Evolutionary conservation across 30 jellyfish, hydroid and myxozoan genomes (phyloP).

Genomic region (Chrysaora quinquecirrha): DNA sequence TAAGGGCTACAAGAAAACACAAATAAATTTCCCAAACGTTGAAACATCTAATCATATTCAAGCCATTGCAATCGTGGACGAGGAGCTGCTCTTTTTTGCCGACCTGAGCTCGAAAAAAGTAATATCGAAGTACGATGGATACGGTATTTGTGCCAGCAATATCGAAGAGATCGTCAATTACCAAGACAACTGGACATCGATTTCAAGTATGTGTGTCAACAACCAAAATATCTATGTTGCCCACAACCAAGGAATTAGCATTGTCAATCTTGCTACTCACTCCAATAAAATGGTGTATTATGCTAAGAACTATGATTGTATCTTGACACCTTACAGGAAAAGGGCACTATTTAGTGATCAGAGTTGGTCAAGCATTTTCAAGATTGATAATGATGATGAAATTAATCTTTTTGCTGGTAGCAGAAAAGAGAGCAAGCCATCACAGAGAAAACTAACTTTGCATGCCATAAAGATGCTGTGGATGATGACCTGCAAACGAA

Average conservation of each 20-base stretch:
- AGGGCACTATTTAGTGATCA: constrained; percentile 42
- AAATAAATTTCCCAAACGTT: constrained; percentile 6
- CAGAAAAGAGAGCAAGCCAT: constrained; percentile 29
- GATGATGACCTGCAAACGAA: constrained; percentile 32
- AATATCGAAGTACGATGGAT: constrained; percentile 13
- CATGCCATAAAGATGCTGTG: constrained; percentile 39
- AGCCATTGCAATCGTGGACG: constrained; percentile 20
- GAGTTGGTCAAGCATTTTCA: constrained; percentile 45
- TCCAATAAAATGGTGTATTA: constrained; percentile 8
- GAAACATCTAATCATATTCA: constrained; percentile 7
- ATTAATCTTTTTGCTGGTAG: constrained; percentile 11
- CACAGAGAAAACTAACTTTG: constrained; percentile 23
- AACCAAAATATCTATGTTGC: constrained; percentile 13
- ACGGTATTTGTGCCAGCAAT: constrained; percentile 14
- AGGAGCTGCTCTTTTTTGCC: constrained; percentile 15
- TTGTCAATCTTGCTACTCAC: constrained; percentile 23
- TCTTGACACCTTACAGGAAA: constrained; percentile 5
- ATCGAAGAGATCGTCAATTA: constrained; percentile 12
- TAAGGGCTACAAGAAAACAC: constrained; percentile 29
- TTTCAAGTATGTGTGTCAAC: constrained; percentile 29
- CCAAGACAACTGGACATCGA: constrained; percentile 23
- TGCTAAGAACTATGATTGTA: constrained; percentile 16
- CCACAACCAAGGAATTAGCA: constrained; percentile 22
- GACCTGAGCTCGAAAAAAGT: constrained; percentile 18
- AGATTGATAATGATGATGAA: constrained; percentile 28